Conservation (phyloP, 2,888 invertebrate genomes). For the Dichetophora obliterata region DNA sequence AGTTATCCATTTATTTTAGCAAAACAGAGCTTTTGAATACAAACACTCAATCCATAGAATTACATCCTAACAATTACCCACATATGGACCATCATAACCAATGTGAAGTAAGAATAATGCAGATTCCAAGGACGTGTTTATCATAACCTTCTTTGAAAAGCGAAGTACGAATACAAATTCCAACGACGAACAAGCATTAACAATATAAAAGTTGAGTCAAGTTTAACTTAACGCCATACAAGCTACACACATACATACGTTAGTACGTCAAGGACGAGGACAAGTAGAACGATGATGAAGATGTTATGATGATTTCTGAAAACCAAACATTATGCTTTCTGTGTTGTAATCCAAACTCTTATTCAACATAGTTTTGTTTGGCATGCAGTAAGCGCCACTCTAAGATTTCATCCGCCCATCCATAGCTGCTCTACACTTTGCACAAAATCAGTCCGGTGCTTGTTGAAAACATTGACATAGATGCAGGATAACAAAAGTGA, state of each 20-base stretch:
- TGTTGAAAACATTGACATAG: not conserved
- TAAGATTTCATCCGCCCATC: not conserved
- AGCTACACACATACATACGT: not conserved
- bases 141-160: conserved; percentile 30
- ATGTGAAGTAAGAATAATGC: conserved; percentile 14
- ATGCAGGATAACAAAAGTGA: not conserved
- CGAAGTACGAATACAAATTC: not conserved
- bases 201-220: conserved; percentile 9
- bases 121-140: conserved; percentile 27
- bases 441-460: not conserved
- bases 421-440: not conserved
- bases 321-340: conserved; percentile 30
- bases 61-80: not conserved
- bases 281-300: conserved; percentile 1
- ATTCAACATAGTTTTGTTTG: conserved; percentile 28
- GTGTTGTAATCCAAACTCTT: conserved; percentile 29
- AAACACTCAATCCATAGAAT: not conserved
- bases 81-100: not conserved
- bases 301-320: conserved; percentile 5
- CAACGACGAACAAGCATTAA: conserved; percentile 11
- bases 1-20: conserved; percentile 12
- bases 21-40: not conserved
- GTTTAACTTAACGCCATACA: not conserved
- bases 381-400: conserved; percentile 15
- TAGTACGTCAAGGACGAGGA: not conserved